phyloP scores from a whole-genome alignment of 2,113 vertebrate genomes.

The Cichladusa arquata region DNA sequence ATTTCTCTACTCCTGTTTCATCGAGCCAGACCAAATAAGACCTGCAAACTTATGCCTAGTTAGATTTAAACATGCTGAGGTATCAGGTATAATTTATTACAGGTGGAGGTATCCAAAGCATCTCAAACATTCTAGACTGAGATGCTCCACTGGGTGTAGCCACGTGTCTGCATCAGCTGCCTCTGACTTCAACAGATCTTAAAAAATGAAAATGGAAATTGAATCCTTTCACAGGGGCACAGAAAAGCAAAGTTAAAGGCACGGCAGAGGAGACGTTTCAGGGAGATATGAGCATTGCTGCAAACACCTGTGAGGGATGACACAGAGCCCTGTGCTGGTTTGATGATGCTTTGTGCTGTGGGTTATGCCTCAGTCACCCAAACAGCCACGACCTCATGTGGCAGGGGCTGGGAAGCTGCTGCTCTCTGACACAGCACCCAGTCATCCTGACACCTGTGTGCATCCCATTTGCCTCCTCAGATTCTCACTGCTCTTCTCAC shows the following conservation, averaged over 20 bases:
- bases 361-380: not conserved
- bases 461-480: accelerated
- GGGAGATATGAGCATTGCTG: not conserved
- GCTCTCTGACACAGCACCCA: not conserved
- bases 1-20: not conserved
- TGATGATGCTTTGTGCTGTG: not conserved
- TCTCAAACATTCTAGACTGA: not conserved
- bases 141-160: not conserved
- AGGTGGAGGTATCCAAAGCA: not conserved
- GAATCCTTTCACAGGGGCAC: not conserved
- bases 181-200: not conserved
- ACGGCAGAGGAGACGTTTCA: not conserved
- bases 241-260: not conserved
- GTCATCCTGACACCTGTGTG: not conserved
- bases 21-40: not conserved
- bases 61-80: not conserved
- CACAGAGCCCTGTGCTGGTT: not conserved
- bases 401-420: not conserved
- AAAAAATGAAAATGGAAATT: not conserved
- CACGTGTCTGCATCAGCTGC: not conserved
- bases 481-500: not conserved
- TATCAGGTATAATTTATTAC: not conserved
- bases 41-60: not conserved
- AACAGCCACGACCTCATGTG: not conserved
- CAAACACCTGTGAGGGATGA: not conserved